A percentile compares a stretch with the other conserved stretches of the same genome.
Conservation (phyloP, 2,113 vertebrate genomes). For the Geococcyx californianus region DNA sequence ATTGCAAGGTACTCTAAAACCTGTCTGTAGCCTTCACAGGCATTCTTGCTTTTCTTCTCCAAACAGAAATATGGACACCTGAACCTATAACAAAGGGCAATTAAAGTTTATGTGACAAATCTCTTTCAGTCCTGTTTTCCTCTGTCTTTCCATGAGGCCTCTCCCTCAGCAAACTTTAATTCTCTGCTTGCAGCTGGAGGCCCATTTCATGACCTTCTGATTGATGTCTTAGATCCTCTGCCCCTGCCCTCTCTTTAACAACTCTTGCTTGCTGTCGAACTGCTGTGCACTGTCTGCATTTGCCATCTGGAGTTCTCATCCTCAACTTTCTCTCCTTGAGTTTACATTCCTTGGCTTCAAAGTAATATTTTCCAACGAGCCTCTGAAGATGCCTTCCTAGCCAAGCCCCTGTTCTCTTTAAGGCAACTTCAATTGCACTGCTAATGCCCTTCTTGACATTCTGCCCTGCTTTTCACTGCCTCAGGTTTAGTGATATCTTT, state of each 20-base stretch:
- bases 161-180: neutral
- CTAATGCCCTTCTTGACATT: neutral
- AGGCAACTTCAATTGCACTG: neutral
- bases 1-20: neutral
- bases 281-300: neutral
- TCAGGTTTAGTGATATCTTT: neutral
- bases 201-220: neutral
- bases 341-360: neutral
- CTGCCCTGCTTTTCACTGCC: neutral
- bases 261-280: neutral
- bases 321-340: neutral
- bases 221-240: neutral
- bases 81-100: neutral
- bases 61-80: neutral
- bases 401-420: neutral
- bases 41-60: neutral
- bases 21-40: neutral
- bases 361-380: neutral
- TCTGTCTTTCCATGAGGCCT: neutral
- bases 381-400: neutral
- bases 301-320: neutral
- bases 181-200: neutral
- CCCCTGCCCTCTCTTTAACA: neutral
- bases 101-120: neutral
- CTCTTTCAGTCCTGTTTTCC: neutral